A percentile compares a stretch with the other conserved stretches of the same genome.
phyloP scores from a whole-genome alignment of 2,888 invertebrate genomes.

The Tridacna crocea region DNA sequence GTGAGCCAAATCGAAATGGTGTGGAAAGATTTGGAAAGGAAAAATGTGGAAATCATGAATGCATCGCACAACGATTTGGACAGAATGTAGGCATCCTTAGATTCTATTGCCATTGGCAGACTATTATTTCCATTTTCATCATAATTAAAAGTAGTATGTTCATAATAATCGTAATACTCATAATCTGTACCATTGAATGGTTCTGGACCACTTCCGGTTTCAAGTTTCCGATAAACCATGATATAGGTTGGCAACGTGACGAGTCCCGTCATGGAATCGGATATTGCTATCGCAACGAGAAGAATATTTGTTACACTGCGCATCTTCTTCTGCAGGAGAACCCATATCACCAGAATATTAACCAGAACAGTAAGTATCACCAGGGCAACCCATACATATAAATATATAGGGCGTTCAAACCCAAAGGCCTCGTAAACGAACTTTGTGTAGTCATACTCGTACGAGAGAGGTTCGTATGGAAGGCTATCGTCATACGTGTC shows the following conservation, averaged over 20 bases:
- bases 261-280: conserved; percentile 54
- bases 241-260: conserved; percentile 50
- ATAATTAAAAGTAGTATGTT: background rate
- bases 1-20: conserved; percentile 64
- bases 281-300: conserved; percentile 51
- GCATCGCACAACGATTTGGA: conserved; percentile 26
- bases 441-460: background rate
- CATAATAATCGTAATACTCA: conserved; percentile 1
- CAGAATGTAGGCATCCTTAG: conserved; percentile 15
- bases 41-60: conserved; percentile 52
- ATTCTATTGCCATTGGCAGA: no score
- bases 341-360: conserved; percentile 39
- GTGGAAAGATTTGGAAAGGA: conserved; percentile 54
- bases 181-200: background rate
- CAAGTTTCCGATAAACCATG: conserved; percentile 24
- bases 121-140: background rate
- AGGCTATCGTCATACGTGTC: background rate
- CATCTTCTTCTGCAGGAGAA: conserved; percentile 45
- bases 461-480: background rate
- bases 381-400: conserved; percentile 45
- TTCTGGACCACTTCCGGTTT: background rate
- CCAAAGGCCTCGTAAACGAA: conserved; percentile 16
- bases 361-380: conserved; percentile 40
- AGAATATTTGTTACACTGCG: conserved; percentile 44
- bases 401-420: conserved; percentile 49